phyloP scores from a whole-genome alignment of 1,140 invertebrate genomes.

The Bombyx mandarina region DNA sequence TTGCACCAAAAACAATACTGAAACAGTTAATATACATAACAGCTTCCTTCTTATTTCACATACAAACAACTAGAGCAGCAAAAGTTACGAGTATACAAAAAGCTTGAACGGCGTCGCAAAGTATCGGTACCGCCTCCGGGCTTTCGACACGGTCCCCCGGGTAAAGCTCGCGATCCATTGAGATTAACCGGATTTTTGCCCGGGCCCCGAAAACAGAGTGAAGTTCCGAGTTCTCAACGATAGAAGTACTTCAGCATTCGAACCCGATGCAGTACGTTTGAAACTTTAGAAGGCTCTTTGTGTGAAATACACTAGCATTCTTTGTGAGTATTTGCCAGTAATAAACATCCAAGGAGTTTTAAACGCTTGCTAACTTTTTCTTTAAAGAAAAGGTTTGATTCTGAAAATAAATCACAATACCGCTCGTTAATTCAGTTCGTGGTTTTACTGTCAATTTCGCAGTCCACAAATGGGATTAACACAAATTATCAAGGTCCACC shows the following conservation, averaged over 20 bases:
- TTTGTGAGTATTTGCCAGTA: neutral
- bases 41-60: too few species aligned
- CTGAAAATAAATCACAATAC: too few species aligned
- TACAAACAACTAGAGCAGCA: neutral
- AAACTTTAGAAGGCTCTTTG: constrained; percentile 15
- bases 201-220: constrained; percentile 12
- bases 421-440: too few species aligned
- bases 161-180: constrained; percentile 11
- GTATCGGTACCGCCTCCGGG: neutral
- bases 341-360: too few species aligned
- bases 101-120: neutral
- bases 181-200: constrained; percentile 16
- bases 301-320: constrained; percentile 8
- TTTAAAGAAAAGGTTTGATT: too few species aligned
- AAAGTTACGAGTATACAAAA: neutral
- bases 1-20: neutral
- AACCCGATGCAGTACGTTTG: constrained; percentile 10
- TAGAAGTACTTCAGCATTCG: constrained; percentile 16
- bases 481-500: too few species aligned
- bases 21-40: neutral
- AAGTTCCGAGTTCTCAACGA: constrained; percentile 14
- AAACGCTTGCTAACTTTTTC: too few species aligned
- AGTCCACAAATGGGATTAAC: too few species aligned
- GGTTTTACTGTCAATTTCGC: too few species aligned
- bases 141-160: constrained; percentile 7